Evolutionary conservation across 2,888 invertebrate species (phyloP), one percentile per base, ranked within the genome.

Genomic region (Dicycla oo): DNA sequence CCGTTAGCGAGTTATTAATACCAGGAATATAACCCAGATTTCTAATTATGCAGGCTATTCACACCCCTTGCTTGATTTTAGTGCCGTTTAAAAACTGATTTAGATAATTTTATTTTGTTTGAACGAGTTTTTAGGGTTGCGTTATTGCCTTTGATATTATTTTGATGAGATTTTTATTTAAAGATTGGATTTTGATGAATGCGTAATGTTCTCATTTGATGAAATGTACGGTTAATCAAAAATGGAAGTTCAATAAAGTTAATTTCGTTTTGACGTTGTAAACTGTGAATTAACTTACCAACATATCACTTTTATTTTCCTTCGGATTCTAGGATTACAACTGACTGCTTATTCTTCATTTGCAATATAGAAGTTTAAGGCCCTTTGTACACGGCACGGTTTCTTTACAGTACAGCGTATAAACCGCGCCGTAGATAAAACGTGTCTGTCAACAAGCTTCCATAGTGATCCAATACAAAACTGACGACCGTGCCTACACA

Each of bases 1-100:
- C 72, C 67, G 77, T 80, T 83, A 75, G 65, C 79, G 34, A 79
- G 80, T 84, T 84, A 84, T 86, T 86, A 86, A 80, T 80, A 81
- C 70, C 53, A 69, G 69, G 73, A 77, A 81, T 72, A 68, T 73
- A 72, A 68, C 79, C 72, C 76, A 84, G 78, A 85, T 84, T 85
- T 74, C 73, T 83, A 77, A 85, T 83, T 77, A 68, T 69, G 30
- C 64, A 47, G 58, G 63, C 63, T 68, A 67, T 79, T 79, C 76
- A 78, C 73, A 85, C 67, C 79, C 60, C 58, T 81, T 43, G 18
- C 57, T 64, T 73, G 65, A 81, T 73, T 80, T 78, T 67, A 73
- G 66, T 57, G 54, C 38, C 63, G 34, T 56, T 83, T 82, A 68
- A 75, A 75, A 80, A 65, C 57, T 45, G 60, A 82, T 72, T 77